Base-by-base conservation (phyloP, 1,140 invertebrate genomes). In the Sminthurides bifidus region DNA sequence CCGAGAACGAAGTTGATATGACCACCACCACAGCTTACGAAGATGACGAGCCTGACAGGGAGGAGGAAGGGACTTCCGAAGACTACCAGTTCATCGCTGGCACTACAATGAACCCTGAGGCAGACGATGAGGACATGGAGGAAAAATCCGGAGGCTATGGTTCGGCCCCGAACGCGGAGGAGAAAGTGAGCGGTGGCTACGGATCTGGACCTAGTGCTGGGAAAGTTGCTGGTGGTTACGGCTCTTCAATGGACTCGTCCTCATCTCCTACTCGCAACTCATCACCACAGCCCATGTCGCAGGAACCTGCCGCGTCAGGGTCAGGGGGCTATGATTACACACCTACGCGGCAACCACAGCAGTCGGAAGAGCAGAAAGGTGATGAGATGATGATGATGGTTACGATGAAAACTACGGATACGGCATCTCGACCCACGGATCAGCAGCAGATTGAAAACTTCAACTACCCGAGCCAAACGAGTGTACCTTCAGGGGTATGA, bases 371-470 rank as follows among this genome's bases (percentile, higher is more conserved):
- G 44, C 29, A 21, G 6, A 23, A 52, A 15, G 46, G 37, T n/a
- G n/a, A n/a, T n/a, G n/a, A n/a, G n/a, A n/a, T n/a, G n/a, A n/a
- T n/a, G n/a, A n/a, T n/a, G n/a, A n/a, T n/a, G n/a, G n/a, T n/a
- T n/a, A n/a, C n/a, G n/a, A n/a, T n/a, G n/a, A n/a, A n/a, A n/a
- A n/a, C n/a, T n/a, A n/a, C n/a, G n/a, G n/a, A n/a, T n/a, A n/a
- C n/a, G n/a, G n/a, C n/a, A n/a, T n/a, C n/a, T 33, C 44, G 52
- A 33, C 51, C 52, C 15, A 15, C 30, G 5, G 56, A 61, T 37
- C 60, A 58, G 31, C 60, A 61, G 33, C 60, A 58, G 53, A 52
- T 61, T 37, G 56, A 61, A 38, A 58, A 58, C 37, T 33, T 26
- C 21, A 44, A 33, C 8, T 59, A 50, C 27, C 45, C 45, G 23